Percentiles rank a stretch among this genome's conserved stretches.
These are phyloP conservation scores for Atherix ibis DNA, from an alignment of 2,888 invertebrate genomes.

Conservation along the genomic window DNA sequence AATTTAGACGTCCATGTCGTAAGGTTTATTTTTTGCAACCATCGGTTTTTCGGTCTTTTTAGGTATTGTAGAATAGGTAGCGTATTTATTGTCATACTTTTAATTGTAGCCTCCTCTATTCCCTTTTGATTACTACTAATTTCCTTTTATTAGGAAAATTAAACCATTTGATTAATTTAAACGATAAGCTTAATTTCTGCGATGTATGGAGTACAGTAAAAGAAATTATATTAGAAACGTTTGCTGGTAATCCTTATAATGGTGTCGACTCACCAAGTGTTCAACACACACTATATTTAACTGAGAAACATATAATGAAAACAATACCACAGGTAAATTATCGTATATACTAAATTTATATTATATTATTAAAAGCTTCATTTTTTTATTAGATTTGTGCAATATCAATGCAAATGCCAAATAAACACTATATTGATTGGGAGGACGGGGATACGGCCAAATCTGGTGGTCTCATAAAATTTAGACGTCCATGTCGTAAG, in stretches of 20 bases:
- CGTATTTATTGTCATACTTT: no score
- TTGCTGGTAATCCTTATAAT: conserved; percentile 55
- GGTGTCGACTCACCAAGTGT: conserved; percentile 65
- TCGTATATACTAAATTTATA: neutral
- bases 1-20: no score
- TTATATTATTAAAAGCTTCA: neutral
- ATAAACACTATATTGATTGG: conserved; percentile 68
- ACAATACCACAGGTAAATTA: conserved; percentile 46
- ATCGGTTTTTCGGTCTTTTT: no score
- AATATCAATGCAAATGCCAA: conserved; percentile 65
- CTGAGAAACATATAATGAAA: conserved; percentile 51
- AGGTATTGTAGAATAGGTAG: no score
- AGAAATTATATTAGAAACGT: conserved; percentile 53
- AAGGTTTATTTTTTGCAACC: no score
- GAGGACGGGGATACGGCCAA: no score
- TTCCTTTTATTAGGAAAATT: no score
- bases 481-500: no score
- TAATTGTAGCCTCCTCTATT: no score
- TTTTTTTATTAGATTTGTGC: conserved; percentile 40
- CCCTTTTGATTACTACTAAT: no score
- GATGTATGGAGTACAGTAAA: conserved; percentile 53
- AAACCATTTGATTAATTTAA: no score
- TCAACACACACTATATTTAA: conserved; percentile 60
- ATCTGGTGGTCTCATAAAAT: no score
- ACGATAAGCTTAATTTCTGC: conserved; percentile 51